Evolutionary conservation across 2,888 invertebrate genomes (phyloP), one percentile per base, ranked within the genome.

Genomic region (Leptinotarsa rubiginosa): DNA sequence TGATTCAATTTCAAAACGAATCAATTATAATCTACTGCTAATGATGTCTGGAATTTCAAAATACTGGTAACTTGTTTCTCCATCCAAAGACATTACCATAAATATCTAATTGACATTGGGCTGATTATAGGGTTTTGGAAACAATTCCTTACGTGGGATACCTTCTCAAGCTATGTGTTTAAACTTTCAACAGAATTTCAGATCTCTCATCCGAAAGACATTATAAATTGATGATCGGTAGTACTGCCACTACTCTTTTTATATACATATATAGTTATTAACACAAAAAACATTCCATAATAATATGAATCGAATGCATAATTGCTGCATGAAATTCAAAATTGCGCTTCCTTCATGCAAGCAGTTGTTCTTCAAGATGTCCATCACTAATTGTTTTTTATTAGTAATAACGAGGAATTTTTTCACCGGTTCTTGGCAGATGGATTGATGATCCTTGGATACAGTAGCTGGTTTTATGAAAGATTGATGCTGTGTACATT

Each of bases 291-390:
- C 70, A 75, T 72, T 68, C 66, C 71, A 80, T 83, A 84, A 83
- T 84, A 84, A 86, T 84, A 85, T 85, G 86, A 84, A 86, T 86
- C 87, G 86, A 87, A 87, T 87, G 84, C 83, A 84, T 87, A 87
- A 87, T 87, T 86, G 85, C 81, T 75, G 85, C 87, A 86, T 88
- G 87, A 87, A 88, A 88, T 88, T 86, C 79, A 80, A 87, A 88
- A 88, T 88, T 87, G 85, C 87, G 83, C 79, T 82, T 72, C 78
- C 79, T 81, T 79, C 79, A 79, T 82, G 81, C 82, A 80, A 83
- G 75, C 81, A 82, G 79, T 77, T 79, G 75, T 80, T 65, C 79
- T 74, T 81, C 77, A 74, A 81, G 82, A 80, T 81, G 79, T 75
- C 79, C 82, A 78, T 81, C 77, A 78, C 81, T 80, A 82, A 82